Base-by-base conservation (phyloP, 1,140 invertebrate genomes). In the Sminthurinus signatus region DNA sequence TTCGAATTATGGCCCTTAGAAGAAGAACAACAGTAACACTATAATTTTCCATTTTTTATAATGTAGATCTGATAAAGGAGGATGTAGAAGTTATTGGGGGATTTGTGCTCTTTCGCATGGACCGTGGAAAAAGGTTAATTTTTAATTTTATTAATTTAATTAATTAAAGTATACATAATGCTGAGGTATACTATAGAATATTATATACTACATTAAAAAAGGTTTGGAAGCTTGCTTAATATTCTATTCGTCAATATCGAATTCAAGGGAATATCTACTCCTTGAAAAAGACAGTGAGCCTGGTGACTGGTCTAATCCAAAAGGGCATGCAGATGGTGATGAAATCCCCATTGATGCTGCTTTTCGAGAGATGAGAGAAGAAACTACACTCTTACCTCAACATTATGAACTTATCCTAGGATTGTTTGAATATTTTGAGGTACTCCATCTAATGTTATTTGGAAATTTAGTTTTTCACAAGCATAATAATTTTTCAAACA, bases 301-400 rank as follows among this genome's bases (percentile, higher is more conserved):
- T 42, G 54, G 54, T 4, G 54, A 56, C 31, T 56, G 54, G 54
- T 12, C 5, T n/a, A 27, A 27, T 4, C 32, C 29, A 10, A 56
- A 56, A 23, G 54, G 54, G 2, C 29, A 56, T 27, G 27, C 19
- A 3, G 54, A 36, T 2, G n/a, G n/a, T 12, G 31, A 25, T 19
- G 54, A 56, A 32, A 42, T 56, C 28, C 31, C 54, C 3, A 14
- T 39, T 42, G 31, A 56, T 56, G 54, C 54, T 56, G 54, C 54
- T 3, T 14, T 12, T 19, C 5, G 54, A 14, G 54, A 56, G 21
- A 56, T 28, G 17, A 32, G 54, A 14, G 54, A 56, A 25, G 54
- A 56, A 27, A 56, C 54, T 21, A 28, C 28, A 12, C 31, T 56
- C 28, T 25, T 39, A 12, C 8, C 36, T 56, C 2, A 36, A 36